Percentiles rank a stretch among this genome's conserved stretches.
Evolutionary conservation across 2,797 vertebrate genomes (phyloP).

Genomic region (Micropoecilia bifurca): DNA sequence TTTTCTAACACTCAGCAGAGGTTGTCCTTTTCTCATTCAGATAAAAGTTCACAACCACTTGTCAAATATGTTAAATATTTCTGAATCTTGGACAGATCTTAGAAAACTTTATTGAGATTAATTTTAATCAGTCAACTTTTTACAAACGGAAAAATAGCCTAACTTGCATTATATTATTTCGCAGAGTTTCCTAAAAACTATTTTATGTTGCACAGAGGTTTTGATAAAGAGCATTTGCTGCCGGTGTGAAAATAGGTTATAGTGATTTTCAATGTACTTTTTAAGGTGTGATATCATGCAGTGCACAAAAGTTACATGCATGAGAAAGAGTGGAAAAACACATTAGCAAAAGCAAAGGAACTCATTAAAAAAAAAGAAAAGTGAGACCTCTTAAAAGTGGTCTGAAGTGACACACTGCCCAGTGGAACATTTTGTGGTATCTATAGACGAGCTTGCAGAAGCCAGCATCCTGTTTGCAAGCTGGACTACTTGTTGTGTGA

Average conservation of each 20-base stretch:
- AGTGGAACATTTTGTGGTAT: conserved; percentile 75
- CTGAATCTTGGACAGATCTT: not conserved
- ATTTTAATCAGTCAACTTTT: not conserved
- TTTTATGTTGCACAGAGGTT: not conserved
- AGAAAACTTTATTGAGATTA: not conserved
- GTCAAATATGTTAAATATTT: not conserved
- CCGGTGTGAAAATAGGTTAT: not conserved
- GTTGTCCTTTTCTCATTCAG: conserved; percentile 27
- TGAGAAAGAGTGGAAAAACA: not conserved
- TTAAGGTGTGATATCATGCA: not conserved
- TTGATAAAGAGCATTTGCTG: not conserved
- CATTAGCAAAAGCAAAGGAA: not conserved
- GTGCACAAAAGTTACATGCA: not conserved
- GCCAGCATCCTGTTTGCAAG: conserved; percentile 71
- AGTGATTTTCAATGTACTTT: not conserved
- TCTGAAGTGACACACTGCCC: conserved; percentile 46
- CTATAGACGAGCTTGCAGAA: conserved; percentile 38
- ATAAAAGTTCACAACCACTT: conserved; percentile 3
- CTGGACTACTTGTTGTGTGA: conserved; percentile 51
- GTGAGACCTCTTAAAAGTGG: not conserved
- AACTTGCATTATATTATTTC: not conserved
- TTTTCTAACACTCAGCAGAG: conserved; percentile 8
- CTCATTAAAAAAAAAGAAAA: not conserved
- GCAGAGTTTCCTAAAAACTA: not conserved
- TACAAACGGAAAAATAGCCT: not conserved